Conservation (phyloP, 2,113 vertebrate species). For the Salminus brasiliensis region DNA sequence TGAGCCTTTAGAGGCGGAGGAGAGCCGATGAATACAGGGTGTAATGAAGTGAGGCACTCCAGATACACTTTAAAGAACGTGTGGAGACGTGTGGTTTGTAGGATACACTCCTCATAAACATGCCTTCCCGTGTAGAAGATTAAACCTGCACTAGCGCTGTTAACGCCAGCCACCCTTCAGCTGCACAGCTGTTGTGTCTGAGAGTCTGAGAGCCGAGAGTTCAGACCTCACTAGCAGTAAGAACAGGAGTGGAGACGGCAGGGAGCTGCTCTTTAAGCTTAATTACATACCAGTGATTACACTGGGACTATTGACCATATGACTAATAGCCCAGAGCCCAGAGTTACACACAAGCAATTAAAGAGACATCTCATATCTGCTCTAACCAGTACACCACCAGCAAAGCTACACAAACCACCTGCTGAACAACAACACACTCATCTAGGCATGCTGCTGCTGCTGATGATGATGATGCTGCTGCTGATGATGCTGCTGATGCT, state of each 20-base stretch:
- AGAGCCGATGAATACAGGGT: not conserved
- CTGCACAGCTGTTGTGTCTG: conserved; percentile 16
- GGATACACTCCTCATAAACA: not conserved
- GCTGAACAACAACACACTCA: not conserved
- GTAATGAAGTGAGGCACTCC: not conserved
- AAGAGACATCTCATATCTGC: conserved; percentile 5
- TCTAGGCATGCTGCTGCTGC: too few relatives aligned
- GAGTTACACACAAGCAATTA: conserved; percentile 5
- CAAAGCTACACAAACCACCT: not conserved
- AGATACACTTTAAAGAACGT: not conserved
- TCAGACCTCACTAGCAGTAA: not conserved
- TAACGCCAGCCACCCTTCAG: not conserved
- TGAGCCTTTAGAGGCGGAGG: not conserved
- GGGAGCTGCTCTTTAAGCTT: conserved; percentile 10
- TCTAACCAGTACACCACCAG: not conserved
- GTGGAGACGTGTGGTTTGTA: not conserved
- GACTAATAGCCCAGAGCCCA: not conserved
- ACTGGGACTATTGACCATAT: conserved; percentile 13
- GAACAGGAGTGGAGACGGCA: not conserved
- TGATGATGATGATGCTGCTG: too few relatives aligned
- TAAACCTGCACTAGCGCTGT: not conserved
- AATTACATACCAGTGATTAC: conserved; percentile 14
- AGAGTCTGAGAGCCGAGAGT: not conserved
- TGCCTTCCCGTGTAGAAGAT: not conserved
- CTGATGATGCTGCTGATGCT: too few relatives aligned